These are phyloP conservation scores for Karalla daura DNA, from an alignment of 2,797 vertebrate genomes.

Conservation along the genomic window DNA sequence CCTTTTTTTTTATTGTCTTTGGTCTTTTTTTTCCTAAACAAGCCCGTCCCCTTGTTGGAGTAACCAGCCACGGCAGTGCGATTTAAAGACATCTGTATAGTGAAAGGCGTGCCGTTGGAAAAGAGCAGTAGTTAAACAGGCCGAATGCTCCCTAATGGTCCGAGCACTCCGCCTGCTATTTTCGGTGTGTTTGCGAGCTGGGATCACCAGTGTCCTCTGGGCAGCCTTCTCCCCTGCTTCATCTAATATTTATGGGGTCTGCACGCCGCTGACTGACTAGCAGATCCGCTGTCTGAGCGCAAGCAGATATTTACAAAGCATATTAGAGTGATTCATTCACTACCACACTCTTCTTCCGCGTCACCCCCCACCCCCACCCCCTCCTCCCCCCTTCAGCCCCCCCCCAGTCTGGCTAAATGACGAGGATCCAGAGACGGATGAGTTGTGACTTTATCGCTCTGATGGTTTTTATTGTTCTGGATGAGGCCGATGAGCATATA, in stretches of 20 bases:
- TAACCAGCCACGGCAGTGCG: neutral
- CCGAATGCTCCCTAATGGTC: constrained; percentile 31
- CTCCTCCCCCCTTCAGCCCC: constrained; percentile 33
- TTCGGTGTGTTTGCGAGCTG: constrained; percentile 42
- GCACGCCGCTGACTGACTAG: constrained; percentile 43
- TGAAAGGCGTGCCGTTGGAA: constrained; percentile 24
- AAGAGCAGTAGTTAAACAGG: constrained; percentile 24
- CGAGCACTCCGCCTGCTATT: constrained; percentile 34
- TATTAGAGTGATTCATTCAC: constrained; percentile 67
- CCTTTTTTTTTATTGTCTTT: too few species aligned
- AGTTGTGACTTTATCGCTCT: constrained; percentile 47
- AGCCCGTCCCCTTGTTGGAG: constrained; percentile 7
- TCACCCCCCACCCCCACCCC: constrained; percentile 33
- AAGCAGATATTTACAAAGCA: constrained; percentile 72
- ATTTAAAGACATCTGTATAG: constrained; percentile 4
- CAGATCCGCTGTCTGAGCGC: constrained; percentile 49
- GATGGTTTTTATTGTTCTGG: constrained; percentile 41
- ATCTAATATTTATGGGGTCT: constrained; percentile 81
- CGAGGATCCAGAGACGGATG: constrained; percentile 35
- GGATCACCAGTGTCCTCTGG: constrained; percentile 72
- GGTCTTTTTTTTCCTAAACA: too few species aligned
- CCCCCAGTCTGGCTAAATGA: constrained; percentile 48
- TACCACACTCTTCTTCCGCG: constrained; percentile 40
- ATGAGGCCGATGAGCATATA: constrained; percentile 14
- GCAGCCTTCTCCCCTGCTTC: constrained; percentile 60